A percentile compares a stretch with the other conserved stretches of the same genome.
These are phyloP conservation scores for Molanna angustata DNA, from an alignment of 2,888 invertebrate species.

Conservation along the genomic window DNA sequence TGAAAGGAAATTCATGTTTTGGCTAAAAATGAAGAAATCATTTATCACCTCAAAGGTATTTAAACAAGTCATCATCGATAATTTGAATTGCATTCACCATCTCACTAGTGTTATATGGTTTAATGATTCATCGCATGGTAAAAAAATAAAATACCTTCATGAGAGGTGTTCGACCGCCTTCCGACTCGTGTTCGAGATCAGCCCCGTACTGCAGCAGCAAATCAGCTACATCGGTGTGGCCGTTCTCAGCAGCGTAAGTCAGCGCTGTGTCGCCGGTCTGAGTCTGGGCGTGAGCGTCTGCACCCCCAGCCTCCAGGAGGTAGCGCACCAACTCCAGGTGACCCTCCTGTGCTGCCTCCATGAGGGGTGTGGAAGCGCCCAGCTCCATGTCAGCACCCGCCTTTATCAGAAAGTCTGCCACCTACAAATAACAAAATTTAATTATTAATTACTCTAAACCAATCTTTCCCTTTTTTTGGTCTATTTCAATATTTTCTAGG, in stretches of 20 bases:
- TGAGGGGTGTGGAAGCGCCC: constrained; percentile 94
- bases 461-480: no score
- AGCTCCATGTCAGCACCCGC: constrained; percentile 93
- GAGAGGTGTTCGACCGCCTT: constrained; percentile 94
- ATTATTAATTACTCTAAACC: no score
- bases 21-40: no score
- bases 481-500: no score
- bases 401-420: constrained; percentile 89
- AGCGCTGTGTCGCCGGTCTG: constrained; percentile 95
- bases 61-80: no score
- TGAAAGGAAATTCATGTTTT: no score
- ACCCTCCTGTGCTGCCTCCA: constrained; percentile 99
- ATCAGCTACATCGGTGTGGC: constrained; percentile 96
- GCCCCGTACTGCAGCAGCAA: constrained; percentile 88
- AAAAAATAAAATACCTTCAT: constrained; percentile 91
- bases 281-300: constrained; percentile 91
- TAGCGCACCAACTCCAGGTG: constrained; percentile 91
- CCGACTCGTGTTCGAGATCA: constrained; percentile 92
- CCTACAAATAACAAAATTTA: constrained; percentile 35
- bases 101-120: no score
- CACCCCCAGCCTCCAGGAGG: constrained; percentile 76
- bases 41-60: no score
- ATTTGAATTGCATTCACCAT: no score
- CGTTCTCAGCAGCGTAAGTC: constrained; percentile 98
- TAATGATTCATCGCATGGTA: no score